These are phyloP conservation scores for Enteromius radiatus DNA, from an alignment of 2,797 vertebrate genomes.

Conservation along the genomic window DNA sequence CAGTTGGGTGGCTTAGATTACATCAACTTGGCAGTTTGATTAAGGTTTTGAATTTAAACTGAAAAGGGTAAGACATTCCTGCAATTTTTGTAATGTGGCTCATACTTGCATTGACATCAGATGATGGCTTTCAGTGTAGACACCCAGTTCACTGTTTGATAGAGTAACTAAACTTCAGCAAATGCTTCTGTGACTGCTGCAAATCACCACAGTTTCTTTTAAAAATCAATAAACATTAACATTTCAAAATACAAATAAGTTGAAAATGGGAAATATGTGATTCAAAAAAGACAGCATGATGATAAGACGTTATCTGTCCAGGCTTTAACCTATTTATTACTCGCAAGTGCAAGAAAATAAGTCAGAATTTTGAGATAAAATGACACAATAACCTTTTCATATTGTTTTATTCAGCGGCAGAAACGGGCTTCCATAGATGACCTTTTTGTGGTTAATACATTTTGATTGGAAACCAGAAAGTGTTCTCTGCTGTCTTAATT, in stretches of 20 bases:
- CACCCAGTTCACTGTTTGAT: neutral
- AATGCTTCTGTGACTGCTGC: neutral
- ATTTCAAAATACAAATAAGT: neutral
- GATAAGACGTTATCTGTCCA: too few relatives aligned
- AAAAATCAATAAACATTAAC: neutral
- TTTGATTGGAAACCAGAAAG: neutral
- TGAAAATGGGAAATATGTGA: neutral
- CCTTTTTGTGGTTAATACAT: neutral
- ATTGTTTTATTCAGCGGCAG: too few relatives aligned
- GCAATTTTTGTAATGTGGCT: neutral
- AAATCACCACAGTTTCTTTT: neutral
- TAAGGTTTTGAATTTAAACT: neutral
- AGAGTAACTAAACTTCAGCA: neutral
- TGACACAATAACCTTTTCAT: too few relatives aligned
- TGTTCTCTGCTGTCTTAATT: neutral
- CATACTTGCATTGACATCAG: neutral
- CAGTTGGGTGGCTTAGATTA: neutral
- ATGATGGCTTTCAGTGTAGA: neutral
- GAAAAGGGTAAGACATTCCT: constrained; percentile 1
- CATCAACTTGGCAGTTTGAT: neutral
- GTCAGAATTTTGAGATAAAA: too few relatives aligned
- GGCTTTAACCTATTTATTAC: too few relatives aligned
- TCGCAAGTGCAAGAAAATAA: too few relatives aligned
- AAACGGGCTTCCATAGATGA: too few relatives aligned
- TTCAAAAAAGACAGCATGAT: neutral